Evolutionary conservation across 2,888 invertebrate species (phyloP), one percentile per base, ranked within the genome.

Genomic region (Polietes domitor): DNA sequence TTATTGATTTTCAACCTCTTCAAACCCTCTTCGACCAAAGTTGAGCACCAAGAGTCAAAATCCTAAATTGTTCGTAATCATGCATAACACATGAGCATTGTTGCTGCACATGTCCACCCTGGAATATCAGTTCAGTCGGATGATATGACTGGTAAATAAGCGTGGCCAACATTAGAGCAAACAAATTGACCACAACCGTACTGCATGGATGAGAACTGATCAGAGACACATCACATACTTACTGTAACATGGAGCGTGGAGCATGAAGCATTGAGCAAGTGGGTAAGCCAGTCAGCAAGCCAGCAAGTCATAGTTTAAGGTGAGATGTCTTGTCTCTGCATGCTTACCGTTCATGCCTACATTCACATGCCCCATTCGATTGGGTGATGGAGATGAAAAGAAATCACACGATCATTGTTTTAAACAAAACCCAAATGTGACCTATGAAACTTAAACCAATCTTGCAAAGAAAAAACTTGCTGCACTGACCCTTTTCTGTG

Each of bases 121-220:
- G 9, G 43, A 24, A 19, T 53, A 17, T 3, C 9, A n/a, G 37
- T 7, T 37, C 47, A 2, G n/a, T 9, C n/a, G n/a, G 55, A 80
- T 32, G 61, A 9, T 19, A 53, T 53, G 5, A 61, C 28, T 21
- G 47, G n/a, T 47, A 41, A 63, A 65, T 15, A 32, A 80, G 26
- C 75, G 7, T 58, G 58, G 58, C 63, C 37, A 63, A 77, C 84
- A 84, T 81, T 81, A 81, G 84, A 84, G 78, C 81, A 84, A 84
- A 84, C 84, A 84, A 84, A 84, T 84, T 84, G 84, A 84, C 81
- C 84, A 84, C 83, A 84, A 65, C 83, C 74, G 41, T 21, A 19
- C 37, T 10, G 41, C 41, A 37, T 1, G 53, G 43, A 24, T 73
- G 77, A 63, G 21, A 10, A 55, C 21, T 15, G 26, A 47, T 43